A percentile compares a stretch with the other conserved stretches of the same genome.
phyloP scores from a whole-genome alignment of 2,797 vertebrate species.

The Pseudochirops corinnae region DNA sequence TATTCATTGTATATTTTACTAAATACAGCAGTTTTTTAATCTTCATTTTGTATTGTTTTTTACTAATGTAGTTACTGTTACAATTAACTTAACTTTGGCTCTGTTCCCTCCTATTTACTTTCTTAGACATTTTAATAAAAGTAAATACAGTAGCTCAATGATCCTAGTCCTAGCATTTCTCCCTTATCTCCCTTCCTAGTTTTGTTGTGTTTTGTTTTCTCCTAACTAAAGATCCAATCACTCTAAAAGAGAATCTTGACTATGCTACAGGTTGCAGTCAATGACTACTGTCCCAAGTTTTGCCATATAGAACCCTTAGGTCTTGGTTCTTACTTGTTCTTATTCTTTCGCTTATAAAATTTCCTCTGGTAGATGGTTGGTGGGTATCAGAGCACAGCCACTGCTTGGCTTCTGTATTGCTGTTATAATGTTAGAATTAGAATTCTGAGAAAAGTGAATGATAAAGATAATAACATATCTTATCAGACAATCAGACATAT shows the following conservation, averaged over 20 bases:
- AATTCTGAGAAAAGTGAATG: constrained; percentile 12
- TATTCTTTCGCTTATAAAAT: constrained; percentile 56
- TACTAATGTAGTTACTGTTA: constrained; percentile 31
- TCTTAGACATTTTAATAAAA: neutral
- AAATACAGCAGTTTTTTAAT: constrained; percentile 47
- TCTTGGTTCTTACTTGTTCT: constrained; percentile 38
- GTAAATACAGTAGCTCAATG: neutral
- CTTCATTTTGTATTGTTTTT: constrained; percentile 47
- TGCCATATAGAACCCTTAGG: constrained; percentile 41
- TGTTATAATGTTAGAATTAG: constrained; percentile 31
- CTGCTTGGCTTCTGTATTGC: constrained; percentile 20
- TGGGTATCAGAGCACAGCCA: constrained; percentile 39
- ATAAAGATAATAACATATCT: constrained; percentile 1
- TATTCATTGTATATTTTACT: constrained; percentile 6
- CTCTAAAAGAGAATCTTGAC: constrained; percentile 23
- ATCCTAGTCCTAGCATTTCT: neutral
- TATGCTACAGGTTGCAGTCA: constrained; percentile 19
- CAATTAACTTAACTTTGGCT: constrained; percentile 7
- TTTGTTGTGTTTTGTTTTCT: constrained; percentile 20
- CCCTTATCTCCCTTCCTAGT: neutral
- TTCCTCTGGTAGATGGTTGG: constrained; percentile 23
- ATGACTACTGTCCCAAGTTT: constrained; percentile 33
- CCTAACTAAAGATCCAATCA: neutral
- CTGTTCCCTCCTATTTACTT: constrained; percentile 14
- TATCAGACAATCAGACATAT: constrained; percentile 9